Base-by-base conservation (phyloP, 1,140 invertebrate genomes). In the Diprion similis region DNA sequence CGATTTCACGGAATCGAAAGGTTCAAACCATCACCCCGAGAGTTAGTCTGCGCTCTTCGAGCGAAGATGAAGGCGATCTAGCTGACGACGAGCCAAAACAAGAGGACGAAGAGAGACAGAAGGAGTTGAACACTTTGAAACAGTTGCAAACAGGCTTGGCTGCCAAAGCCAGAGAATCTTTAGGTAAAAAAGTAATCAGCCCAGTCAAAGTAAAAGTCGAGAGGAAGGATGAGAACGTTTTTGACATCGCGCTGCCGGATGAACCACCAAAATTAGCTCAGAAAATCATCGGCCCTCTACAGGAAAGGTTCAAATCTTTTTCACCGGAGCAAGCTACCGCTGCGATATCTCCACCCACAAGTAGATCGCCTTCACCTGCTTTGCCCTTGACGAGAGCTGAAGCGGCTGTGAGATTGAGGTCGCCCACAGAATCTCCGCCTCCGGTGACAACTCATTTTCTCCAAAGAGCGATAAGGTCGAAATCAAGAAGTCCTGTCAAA, bases 21-120 rank as follows among this genome's bases (percentile, higher is more conserved):
- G 89, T 86, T 1, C 86, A 89, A 18, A 88, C 90, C 7, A 80
- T 86, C 1, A 79, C 82, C 0, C 86, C 86, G 0, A 77, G 86
- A 8, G 91, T 92, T 0, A 92, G 92, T 74, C 81, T 94, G 75
- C 83, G 92, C 65, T 89, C 90, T 17, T 92, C 91, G 1, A 92
- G 91, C 10, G 90, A 92, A 74, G 89, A 90, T n/a, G 91, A 91
- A 73, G 89, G 86, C 13, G 90, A 91, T 0, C 86, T 90, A 51
- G 89, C 86, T 1, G 88, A 89, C 45, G 87, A 89, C 7, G 90
- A 91, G n/a, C 83, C 85, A 10, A 82, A 88, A 66, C 83, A 87
- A 18, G 87, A 89, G 19, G 87, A 89, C 51, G 86, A 90, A 71
- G 86, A 89, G 65, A 81, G 83, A 46, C 86, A 89, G 46, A 90